phyloP scores from a whole-genome alignment of 2,888 invertebrate genomes.

The Chrysolina oricalcia region DNA sequence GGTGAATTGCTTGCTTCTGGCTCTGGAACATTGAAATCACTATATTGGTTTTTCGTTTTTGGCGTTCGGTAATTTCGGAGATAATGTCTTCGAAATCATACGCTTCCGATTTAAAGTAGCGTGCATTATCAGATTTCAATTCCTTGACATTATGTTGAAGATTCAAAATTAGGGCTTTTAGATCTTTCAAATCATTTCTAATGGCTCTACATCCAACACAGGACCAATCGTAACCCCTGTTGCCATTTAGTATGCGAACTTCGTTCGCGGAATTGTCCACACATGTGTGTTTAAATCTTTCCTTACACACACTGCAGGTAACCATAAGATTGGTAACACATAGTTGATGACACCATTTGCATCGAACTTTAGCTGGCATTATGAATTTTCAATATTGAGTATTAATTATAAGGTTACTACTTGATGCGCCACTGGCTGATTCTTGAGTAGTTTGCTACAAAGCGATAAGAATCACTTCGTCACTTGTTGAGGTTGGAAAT shows the following conservation, averaged over 20 bases:
- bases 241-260: no score
- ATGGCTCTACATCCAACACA: background rate
- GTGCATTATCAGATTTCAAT: background rate
- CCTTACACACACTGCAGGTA: background rate
- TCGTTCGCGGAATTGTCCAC: background rate
- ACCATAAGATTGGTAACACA: background rate
- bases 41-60: slow-evolving; percentile 23
- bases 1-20: slow-evolving; percentile 18
- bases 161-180: background rate
- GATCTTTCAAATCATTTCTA: background rate
- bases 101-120: background rate
- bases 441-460: background rate
- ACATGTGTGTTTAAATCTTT: background rate
- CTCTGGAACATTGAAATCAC: slow-evolving; percentile 29
- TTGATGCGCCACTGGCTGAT: background rate
- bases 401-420: background rate
- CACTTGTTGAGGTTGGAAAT: no score
- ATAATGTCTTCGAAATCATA: background rate
- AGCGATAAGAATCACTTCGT: no score
- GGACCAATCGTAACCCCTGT: background rate
- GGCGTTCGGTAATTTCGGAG: slow-evolving; percentile 28
- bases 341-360: background rate
- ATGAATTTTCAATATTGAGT: background rate
- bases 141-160: background rate
- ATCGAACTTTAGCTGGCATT: background rate